Evolutionary conservation across 1,140 invertebrate genomes (phyloP).

Genomic region (Listronotus oregonensis): DNA sequence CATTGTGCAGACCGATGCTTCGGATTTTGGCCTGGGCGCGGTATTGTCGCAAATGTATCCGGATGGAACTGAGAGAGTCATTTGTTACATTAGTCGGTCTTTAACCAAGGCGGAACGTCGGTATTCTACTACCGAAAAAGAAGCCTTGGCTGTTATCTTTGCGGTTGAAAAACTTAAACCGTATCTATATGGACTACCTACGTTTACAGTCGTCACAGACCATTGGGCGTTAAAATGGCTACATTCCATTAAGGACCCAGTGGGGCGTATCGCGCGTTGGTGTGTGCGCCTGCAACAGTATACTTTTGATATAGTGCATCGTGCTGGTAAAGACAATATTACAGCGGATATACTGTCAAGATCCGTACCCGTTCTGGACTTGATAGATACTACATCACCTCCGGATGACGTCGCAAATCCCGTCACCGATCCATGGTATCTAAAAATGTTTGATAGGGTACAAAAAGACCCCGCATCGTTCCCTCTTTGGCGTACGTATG

Average conservation of each 20-base stretch:
- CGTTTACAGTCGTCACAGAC: constrained; percentile 50
- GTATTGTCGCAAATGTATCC: constrained; percentile 42
- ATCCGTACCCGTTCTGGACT: neutral
- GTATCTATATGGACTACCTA: constrained; percentile 10
- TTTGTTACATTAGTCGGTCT: constrained; percentile 54
- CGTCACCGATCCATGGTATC: too few relatives aligned
- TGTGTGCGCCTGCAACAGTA: constrained; percentile 53
- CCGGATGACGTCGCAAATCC: too few relatives aligned
- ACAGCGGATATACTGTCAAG: constrained; percentile 42
- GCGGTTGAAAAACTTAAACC: constrained; percentile 11
- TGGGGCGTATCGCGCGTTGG: constrained; percentile 55
- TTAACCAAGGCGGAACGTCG: constrained; percentile 53
- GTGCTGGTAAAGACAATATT: constrained; percentile 48
- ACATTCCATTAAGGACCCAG: constrained; percentile 53
- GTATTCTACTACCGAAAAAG: constrained; percentile 39
- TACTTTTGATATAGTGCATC: constrained; percentile 53
- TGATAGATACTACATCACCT: too few relatives aligned
- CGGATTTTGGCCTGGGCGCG: constrained; percentile 41
- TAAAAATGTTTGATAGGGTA: too few relatives aligned
- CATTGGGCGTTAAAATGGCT: constrained; percentile 57
- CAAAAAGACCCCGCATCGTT: too few relatives aligned
- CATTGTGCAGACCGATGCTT: constrained; percentile 38
- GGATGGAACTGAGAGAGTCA: constrained; percentile 39
- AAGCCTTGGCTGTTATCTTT: constrained; percentile 1
- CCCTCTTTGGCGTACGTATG: too few relatives aligned